Base-by-base conservation (phyloP, 2,888 invertebrate genomes). In the Cantharis rufa region DNA sequence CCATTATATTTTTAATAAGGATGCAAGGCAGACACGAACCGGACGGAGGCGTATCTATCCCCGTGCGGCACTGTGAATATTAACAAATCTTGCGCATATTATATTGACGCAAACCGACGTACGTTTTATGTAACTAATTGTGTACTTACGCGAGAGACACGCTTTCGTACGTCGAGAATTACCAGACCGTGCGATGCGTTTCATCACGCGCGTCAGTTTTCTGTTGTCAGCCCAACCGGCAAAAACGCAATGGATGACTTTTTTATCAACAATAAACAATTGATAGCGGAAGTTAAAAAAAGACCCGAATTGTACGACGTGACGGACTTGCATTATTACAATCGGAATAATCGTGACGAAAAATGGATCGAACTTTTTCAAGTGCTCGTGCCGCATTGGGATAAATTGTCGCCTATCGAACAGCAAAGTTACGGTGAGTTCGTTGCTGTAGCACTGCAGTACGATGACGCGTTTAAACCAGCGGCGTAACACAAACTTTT, bases 131-230 rank as follows among this genome's bases (percentile, higher is more conserved):
- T 1, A n/a, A 48, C 1, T n/a, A 9, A 3, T n/a, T n/a, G n/a
- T 3, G 7, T 4, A 1, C 5, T 4, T 13, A 10, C 13, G 48
- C 48, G 9, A 48, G n/a, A 9, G n/a, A 48, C 2, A 2, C 3
- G n/a, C n/a, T n/a, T 7, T 0, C n/a, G 48, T 3, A 4, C 4
- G 13, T 13, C 13, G 13, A 4, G 13, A 13, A 1, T 32, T 32
- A n/a, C 13, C 13, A 5, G 13, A 13, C 48, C n/a, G n/a, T 5
- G 7, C 21, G 21, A 21, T 24, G 64, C 64, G 64, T 66, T 66
- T 66, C 64, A 18, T 66, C 21, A 66, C 64, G 64, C 64, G 64
- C 64, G 64, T 66, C n/a, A 66, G 64, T 66, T 66, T n/a, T 11
- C 21, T 21, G 24, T 66, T n/a, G 16, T n/a, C 13, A 66, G n/a